A percentile compares a stretch with the other conserved stretches of the same genome.
phyloP scores from a whole-genome alignment of 2,113 vertebrate species.

The Gymnocephalus cernua region DNA sequence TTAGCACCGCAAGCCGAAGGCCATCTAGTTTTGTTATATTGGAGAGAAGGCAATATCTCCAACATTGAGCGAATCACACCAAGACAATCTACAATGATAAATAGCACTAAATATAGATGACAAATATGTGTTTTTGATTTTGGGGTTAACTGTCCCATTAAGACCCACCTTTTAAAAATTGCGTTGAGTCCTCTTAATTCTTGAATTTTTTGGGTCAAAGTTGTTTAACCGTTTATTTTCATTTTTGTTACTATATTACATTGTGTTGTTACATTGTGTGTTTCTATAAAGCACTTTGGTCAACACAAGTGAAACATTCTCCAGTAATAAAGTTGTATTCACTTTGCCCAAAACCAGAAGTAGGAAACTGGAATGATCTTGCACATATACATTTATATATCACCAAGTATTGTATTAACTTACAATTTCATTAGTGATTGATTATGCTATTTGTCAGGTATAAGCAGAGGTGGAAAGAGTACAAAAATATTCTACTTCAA shows the following conservation, averaged over 20 bases:
- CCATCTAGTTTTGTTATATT: no score
- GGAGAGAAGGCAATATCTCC: no score
- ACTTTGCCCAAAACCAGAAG: background rate
- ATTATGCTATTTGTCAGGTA: background rate
- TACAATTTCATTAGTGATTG: no score
- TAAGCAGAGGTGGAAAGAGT: background rate
- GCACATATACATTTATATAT: background rate
- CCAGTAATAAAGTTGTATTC: background rate
- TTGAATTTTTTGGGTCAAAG: background rate
- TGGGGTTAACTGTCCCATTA: background rate
- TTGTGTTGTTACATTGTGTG: background rate
- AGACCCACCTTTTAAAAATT: background rate
- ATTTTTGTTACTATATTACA: no score
- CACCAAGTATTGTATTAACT: background rate
- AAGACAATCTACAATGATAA: no score
- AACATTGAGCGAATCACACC: no score
- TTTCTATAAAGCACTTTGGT: background rate
- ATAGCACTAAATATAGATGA: no score
- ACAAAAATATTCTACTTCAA: no score
- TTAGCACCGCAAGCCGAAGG: no score
- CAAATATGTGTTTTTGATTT: no score
- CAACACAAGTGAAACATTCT: background rate
- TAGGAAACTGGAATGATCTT: background rate
- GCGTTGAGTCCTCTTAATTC: background rate
- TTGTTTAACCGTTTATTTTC: background rate